Evolutionary conservation across 1,140 invertebrate genomes (phyloP), one percentile per base, ranked within the genome.

Genomic region (Macrocentrus cingulum): DNA sequence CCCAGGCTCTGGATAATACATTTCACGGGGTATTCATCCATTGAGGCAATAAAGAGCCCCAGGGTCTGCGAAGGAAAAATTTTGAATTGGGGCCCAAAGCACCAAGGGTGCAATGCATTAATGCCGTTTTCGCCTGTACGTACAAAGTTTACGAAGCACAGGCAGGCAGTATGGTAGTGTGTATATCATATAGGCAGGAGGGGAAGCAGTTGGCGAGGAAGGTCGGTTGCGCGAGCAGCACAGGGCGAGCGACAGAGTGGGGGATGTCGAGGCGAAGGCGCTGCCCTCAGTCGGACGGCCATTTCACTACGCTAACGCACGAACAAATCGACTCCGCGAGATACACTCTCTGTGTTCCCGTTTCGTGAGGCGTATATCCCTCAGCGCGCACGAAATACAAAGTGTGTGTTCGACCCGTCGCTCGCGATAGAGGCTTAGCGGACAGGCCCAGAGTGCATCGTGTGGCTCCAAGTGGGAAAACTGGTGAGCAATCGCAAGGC

Each of bases 211-310:
- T 56, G 56, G 16, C 37, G 49, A 32, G 46, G 58, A 63, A 60
- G 58, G 61, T 63, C 60, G 36, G 57, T 61, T 60, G 61, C 57
- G 57, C 48, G 49, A 58, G 41, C 42, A 53, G 18, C 34, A 46
- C 25, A 44, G 22, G 13, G 39, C 20, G 32, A 8, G 20, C 1
- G 16, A 29, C 36, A 29, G 37, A 52, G 62, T 61, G 61, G 62
- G 59, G 59, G 55, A 13, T 16, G 49, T 36, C 25, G 46, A 56
- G 63, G 64, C 72, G 69, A 70, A 66, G 34, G 62, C 59, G 65
- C 66, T 72, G 70, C 70, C 70, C 67, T 66, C 71, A 62, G 63
- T 63, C 68, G 72, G 68, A 60, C 48, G 62, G 41, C 50, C 56
- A 63, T 60, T 61, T 63, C 53, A 75, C 71, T 71, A 70, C 39